Percentiles rank a stretch among this genome's conserved stretches.
Conservation (phyloP, 2,888 invertebrate species). For the Selenia dentaria region DNA sequence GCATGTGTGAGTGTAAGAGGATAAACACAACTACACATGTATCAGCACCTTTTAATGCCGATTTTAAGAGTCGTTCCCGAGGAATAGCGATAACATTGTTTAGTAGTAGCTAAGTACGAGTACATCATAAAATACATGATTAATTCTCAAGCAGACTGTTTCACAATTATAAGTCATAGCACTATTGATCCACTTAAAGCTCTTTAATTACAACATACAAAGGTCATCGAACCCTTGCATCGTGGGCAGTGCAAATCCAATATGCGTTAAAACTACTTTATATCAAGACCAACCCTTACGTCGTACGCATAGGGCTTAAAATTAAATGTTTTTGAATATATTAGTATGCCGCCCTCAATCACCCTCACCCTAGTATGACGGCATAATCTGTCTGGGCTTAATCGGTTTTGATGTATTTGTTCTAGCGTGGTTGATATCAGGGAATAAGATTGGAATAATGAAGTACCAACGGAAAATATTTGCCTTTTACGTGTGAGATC, state of each 20-base stretch:
- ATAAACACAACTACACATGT: no score
- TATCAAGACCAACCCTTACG: slow-evolving; percentile 14
- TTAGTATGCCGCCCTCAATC: slow-evolving; percentile 42
- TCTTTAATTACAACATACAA: slow-evolving; percentile 10
- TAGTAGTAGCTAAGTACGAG: no score
- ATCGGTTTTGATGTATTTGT: slow-evolving; percentile 62
- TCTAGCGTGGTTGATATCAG: slow-evolving; percentile 19
- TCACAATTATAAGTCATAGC: neutral
- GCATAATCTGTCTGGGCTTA: slow-evolving; percentile 69
- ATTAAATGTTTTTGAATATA: slow-evolving; percentile 9
- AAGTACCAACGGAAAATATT: neutral
- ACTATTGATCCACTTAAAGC: slow-evolving; percentile 2
- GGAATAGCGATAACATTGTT: no score
- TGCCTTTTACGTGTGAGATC: no score
- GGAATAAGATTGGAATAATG: slow-evolving; percentile 1
- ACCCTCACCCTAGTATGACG: slow-evolving; percentile 59
- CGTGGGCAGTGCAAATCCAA: slow-evolving; percentile 41
- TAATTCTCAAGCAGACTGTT: no score
- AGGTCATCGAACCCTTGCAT: slow-evolving; percentile 48
- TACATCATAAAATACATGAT: no score
- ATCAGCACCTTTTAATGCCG: no score
- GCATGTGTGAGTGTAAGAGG: no score
- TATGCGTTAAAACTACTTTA: slow-evolving; percentile 29
- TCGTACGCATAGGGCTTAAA: slow-evolving; percentile 14
- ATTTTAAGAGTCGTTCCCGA: no score